Base-by-base conservation (phyloP, 1,140 invertebrate genomes). In the Drosophila saltans region DNA sequence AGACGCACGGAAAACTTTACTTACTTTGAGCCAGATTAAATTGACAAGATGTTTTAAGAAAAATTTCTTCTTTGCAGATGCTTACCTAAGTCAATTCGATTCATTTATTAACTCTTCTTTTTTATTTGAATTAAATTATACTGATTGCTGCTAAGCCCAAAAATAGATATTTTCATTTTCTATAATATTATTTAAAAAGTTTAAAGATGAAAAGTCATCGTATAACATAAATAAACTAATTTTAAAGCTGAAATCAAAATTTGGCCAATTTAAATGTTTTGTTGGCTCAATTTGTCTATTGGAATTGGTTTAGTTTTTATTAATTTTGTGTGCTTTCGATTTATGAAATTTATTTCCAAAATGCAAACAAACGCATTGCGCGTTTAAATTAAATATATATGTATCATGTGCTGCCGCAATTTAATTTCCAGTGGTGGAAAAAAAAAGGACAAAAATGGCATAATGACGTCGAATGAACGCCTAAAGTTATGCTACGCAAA, bases 401-500 rank as follows among this genome's bases (percentile, higher is more conserved):
- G 33, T 36, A 64, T 73, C 45, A 30, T 28, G 9, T 57, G 55
- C 55, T 33, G 55, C 55, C 28, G 28, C 55, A 57, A 57, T 30
- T 57, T 33, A 57, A 57, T 30, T 57, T 57, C 11, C 10, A 30
- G 28, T 5, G 3, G 4, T 28, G n/a, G 7, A 57, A 16, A 30
- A 57, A 57, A 30, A 36, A 36, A 36, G 26, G 6, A 16, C 28
- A 57, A 57, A 57, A 57, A 30, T 57, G n/a, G n/a, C 21, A 10
- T 43, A 36, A 76, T 61, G 69, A 59, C 33, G 72, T 68, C 62
- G 75, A 75, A 72, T 86, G 57, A 69, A 69, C 68, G 71, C 63
- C 56, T 66, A 67, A 75, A 75, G 70, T 52, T 64, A 61, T 55
- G 21, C 10, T n/a, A 45, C 10, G 57, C 60, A 58, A 78, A 58